phyloP scores from a whole-genome alignment of 2,888 invertebrate species.

The Drosophila nr. perissopoda region DNA sequence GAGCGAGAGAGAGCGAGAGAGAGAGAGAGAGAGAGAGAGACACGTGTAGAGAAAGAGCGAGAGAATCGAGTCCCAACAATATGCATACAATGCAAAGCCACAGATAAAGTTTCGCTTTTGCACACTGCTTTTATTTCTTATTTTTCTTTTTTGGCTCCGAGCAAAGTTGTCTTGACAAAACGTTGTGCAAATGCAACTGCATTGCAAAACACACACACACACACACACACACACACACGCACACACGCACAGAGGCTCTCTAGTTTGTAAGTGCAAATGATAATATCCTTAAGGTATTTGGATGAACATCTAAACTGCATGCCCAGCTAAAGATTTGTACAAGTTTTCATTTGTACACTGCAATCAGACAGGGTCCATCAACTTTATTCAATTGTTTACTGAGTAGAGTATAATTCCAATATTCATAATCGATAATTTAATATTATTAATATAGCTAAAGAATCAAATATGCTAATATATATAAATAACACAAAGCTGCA shows the following conservation, averaged over 20 bases:
- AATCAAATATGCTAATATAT: not conserved
- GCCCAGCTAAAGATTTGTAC: not conserved
- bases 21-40: not conserved
- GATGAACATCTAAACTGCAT: slow-evolving; percentile 54
- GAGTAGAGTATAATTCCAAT: not conserved
- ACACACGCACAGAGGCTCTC: not conserved
- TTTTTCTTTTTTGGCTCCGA: slow-evolving; percentile 7
- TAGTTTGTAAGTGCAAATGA: slow-evolving; percentile 50
- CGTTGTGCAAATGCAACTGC: slow-evolving; percentile 46
- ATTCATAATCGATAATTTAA: not conserved
- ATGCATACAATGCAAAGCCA: slow-evolving; percentile 71
- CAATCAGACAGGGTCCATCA: not conserved
- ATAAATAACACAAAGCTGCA: not conserved
- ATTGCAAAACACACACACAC: slow-evolving; percentile 20
- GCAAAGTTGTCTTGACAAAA: slow-evolving; percentile 56
- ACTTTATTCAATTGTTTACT: not conserved
- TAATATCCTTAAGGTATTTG: slow-evolving; percentile 58
- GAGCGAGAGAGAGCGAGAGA: slow-evolving; percentile 2
- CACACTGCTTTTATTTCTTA: slow-evolving; percentile 12
- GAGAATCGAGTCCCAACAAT: slow-evolving; percentile 55
- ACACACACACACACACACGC: not conserved
- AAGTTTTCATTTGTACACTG: slow-evolving; percentile 1
- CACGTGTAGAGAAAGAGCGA: not conserved
- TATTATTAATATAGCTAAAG: not conserved
- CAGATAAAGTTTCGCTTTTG: slow-evolving; percentile 67